phyloP scores from a whole-genome alignment of 2,797 vertebrate species.

The Apogon talboti region DNA sequence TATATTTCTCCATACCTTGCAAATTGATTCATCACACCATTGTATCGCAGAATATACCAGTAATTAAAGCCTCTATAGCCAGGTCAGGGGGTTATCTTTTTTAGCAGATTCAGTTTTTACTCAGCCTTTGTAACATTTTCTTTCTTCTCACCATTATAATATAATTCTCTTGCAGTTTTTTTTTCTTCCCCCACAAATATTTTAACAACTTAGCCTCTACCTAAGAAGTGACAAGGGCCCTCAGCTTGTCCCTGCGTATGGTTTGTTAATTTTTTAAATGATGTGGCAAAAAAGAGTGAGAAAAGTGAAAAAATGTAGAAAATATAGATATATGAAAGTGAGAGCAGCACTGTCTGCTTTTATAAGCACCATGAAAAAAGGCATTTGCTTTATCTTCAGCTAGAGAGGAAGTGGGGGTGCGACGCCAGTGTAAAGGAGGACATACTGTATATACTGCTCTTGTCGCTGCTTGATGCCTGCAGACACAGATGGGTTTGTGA shows the following conservation, averaged over 20 bases:
- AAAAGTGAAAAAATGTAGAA: too few relatives aligned
- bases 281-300: background rate
- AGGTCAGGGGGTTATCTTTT: constrained; percentile 44
- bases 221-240: constrained; percentile 8
- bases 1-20: constrained; percentile 49
- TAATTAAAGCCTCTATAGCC: constrained; percentile 47
- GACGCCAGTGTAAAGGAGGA: constrained; percentile 33
- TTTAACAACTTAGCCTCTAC: background rate
- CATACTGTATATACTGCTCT: constrained; percentile 27
- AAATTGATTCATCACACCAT: constrained; percentile 49
- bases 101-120: constrained; percentile 33
- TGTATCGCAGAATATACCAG: constrained; percentile 29
- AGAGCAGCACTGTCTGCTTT: background rate
- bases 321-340: background rate
- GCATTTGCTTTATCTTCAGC: constrained; percentile 7
- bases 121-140: constrained; percentile 3
- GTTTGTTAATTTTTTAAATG: background rate
- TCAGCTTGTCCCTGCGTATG: background rate
- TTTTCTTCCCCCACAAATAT: too few relatives aligned
- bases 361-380: constrained; percentile 14
- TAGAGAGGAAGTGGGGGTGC: constrained; percentile 15
- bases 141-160: constrained; percentile 13
- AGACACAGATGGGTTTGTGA: constrained; percentile 69
- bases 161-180: constrained; percentile 12
- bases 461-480: constrained; percentile 51